Percentiles rank a stretch among this genome's conserved stretches.
phyloP scores from a whole-genome alignment of 2,113 vertebrate species.

The Pleuronectes platessa region DNA sequence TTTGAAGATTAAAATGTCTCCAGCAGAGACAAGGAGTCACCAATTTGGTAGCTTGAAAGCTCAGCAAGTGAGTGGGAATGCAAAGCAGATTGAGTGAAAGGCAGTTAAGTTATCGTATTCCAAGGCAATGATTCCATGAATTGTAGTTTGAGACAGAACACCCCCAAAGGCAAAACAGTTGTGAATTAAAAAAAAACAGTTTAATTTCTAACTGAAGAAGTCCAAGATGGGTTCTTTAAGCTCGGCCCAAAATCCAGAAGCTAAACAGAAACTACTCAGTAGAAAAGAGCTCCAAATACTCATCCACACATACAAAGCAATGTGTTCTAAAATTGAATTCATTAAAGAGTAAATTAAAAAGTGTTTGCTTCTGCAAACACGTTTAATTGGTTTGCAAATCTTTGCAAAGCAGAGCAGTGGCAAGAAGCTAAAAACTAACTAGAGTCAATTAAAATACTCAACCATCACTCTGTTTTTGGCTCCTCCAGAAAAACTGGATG shows the following conservation, averaged over 20 bases:
- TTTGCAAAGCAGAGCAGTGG: neutral
- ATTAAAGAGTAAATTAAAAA: constrained; percentile 14
- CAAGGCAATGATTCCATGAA: constrained; percentile 51
- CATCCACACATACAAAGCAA: neutral
- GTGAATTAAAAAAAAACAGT: constrained; percentile 43
- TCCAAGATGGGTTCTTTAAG: constrained; percentile 25
- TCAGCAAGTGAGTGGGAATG: constrained; percentile 46
- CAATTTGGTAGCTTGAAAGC: constrained; percentile 58
- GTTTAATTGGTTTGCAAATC: constrained; percentile 20
- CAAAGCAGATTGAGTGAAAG: constrained; percentile 61
- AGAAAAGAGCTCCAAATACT: neutral
- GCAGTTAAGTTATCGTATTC: constrained; percentile 39
- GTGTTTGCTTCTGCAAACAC: constrained; percentile 5
- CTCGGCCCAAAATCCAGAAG: neutral
- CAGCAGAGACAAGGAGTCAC: constrained; percentile 53
- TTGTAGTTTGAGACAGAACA: constrained; percentile 47
- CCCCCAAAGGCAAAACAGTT: constrained; percentile 5
- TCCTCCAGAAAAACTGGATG: neutral
- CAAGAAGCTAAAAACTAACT: neutral
- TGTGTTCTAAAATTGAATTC: neutral
- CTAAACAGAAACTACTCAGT: neutral
- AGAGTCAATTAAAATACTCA: constrained; percentile 9
- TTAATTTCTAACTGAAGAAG: constrained; percentile 31
- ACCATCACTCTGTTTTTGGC: neutral
- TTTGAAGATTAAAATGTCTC: constrained; percentile 67